Conservation (phyloP, 2,797 vertebrate species). For the Buphagus erythrorhynchus region DNA sequence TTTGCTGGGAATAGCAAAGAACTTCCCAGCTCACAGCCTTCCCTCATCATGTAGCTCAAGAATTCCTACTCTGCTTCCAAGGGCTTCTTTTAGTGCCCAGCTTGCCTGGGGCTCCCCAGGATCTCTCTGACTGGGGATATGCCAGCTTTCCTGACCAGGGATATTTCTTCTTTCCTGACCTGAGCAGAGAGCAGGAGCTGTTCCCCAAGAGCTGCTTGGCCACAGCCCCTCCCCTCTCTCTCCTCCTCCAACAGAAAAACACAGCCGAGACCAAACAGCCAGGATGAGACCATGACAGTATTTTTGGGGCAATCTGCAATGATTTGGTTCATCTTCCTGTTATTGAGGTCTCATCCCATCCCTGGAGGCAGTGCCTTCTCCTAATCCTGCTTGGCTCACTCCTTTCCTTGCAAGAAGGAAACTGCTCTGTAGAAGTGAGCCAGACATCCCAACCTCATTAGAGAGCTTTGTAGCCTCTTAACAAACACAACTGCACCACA, state of each 20-base stretch:
- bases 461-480: background rate
- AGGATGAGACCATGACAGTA: background rate
- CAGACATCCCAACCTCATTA: background rate
- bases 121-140: background rate
- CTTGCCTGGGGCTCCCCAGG: background rate
- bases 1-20: background rate
- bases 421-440: background rate
- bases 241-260: background rate
- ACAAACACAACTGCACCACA: background rate
- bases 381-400: background rate
- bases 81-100: background rate
- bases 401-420: background rate
- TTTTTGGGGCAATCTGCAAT: background rate
- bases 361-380: background rate
- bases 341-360: rapidly evolving
- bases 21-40: background rate
- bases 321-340: background rate
- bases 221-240: background rate
- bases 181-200: background rate
- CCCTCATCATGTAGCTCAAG: rapidly evolving
- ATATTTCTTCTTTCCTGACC: background rate
- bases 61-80: background rate
- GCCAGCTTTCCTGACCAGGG: no score
- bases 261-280: background rate
- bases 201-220: background rate